phyloP scores from a whole-genome alignment of 2,113 vertebrate genomes.

The Pelecanus crispus region DNA sequence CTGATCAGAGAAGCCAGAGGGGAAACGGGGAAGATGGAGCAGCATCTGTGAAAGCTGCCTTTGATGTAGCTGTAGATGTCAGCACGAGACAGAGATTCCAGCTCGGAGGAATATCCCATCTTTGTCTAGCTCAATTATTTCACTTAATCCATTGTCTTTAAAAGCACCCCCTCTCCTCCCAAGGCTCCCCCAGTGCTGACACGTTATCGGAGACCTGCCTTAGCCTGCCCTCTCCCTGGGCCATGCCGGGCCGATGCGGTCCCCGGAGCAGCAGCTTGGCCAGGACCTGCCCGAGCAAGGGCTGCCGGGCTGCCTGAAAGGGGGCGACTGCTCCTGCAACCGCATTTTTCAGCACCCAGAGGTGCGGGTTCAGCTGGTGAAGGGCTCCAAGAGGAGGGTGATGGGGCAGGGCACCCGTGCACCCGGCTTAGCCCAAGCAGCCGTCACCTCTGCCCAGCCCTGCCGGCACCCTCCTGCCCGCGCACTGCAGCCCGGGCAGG shows the following conservation, averaged over 20 bases:
- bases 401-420: neutral
- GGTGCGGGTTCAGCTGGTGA: neutral
- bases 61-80: slow-evolving; percentile 30
- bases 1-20: neutral
- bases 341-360: neutral
- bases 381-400: neutral
- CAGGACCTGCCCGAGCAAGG: neutral
- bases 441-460: neutral
- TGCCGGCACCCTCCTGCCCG: neutral
- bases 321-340: neutral
- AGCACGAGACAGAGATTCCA: neutral
- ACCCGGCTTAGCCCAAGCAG: neutral
- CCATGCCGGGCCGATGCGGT: neutral
- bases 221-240: neutral
- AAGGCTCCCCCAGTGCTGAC: neutral
- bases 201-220: fast-evolving
- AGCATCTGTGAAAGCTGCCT: neutral
- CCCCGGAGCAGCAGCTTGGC: fast-evolving
- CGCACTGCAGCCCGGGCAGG: fast-evolving
- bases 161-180: neutral
- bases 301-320: neutral
- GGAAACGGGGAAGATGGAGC: neutral
- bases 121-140: neutral
- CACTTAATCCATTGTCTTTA: neutral
- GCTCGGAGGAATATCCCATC: neutral